Evolutionary conservation across 2,113 vertebrate species (phyloP), one percentile per base, ranked within the genome.

Genomic region (Alligator mississippiensis): DNA sequence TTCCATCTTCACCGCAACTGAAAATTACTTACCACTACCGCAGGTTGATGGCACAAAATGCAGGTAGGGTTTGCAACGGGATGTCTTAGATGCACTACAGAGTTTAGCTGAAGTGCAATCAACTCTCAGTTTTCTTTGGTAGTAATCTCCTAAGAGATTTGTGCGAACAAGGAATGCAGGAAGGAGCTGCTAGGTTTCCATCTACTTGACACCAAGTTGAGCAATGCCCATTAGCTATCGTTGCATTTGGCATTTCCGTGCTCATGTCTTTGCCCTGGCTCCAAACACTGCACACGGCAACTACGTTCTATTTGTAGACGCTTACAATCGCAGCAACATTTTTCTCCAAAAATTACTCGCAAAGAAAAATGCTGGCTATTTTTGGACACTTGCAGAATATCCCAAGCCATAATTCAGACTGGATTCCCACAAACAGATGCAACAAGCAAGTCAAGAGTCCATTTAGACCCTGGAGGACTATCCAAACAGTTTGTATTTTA

Each of bases 401-500:
- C 58, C 66, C 28, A 77, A 62, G 54, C 64, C 38, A 66, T 60
- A 13, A 59, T 78, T 90, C 88, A 78, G 57, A 82, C 88, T 84
- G 63, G 28, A 11, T 47, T 95, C 4, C 90, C 0, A 90, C 57
- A 92, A 16, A 72, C 0, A 1, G 3, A 25, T 9, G 47, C 55
- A 68, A 89, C 58, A 81, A 85, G 82, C 5, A 6, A 87, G 88
- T 79, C 80, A 77, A 85, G 85, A 89, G 76, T 70, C 11, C 0
- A 84, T 72, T 77, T 66, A 77, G 89, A 18, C 60, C 27, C 30
- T 61, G n/a, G 1, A 7, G 77, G 6, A 83, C 80, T 79, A 86
- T 60, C 94, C 86, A 93, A 90, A 77, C 57, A 82, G 57, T 76
- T 90, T 77, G 28, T 88, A 70, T 94, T 92, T 96, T 92, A 95